Evolutionary conservation across 2,888 invertebrate genomes (phyloP), one percentile per base, ranked within the genome.

Genomic region (Balanococcus diminutus): DNA sequence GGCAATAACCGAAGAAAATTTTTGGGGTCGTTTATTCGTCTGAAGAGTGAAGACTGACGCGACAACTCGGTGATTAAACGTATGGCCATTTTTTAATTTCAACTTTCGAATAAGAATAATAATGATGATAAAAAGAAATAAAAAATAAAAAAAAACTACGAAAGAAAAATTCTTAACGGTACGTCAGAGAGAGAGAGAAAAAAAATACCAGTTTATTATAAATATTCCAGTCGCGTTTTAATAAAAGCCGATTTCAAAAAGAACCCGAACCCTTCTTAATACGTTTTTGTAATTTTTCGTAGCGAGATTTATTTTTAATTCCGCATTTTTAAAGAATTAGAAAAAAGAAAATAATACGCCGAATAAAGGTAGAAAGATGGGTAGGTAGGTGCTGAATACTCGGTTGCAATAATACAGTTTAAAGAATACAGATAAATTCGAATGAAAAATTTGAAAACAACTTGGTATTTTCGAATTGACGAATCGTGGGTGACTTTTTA

Each of bases 221-320:
- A 61, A 61, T 61, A 61, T 61, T 61, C 61, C 61, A 61, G 61
- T 61, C 61, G 61, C 61, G 61, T 61, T 61, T 61, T 61, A 61
- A 61, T 61, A 61, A 61, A 61, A 61, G 25, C 61, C 25, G 61
- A 61, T 61, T 61, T 61, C 61, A 61, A 61, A 61, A 61, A 61
- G 61, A 61, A 61, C 22, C 61, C 61, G 61, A n/a, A n/a, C 14
- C 61, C 25, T 22, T 19, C 61, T 61, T 61, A 61, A 61, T 61
- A 61, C 61, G 61, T 61, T 61, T 61, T 61, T 61, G 61, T 61
- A 25, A 25, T 61, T 61, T 61, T 61, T 61, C 61, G 61, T 25
- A 61, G 61, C 61, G 61, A 61, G 61, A 61, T 61, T 61, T 61
- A 61, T 61, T 61, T 61, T 61, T 61, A 61, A 61, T 61, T 61